These are phyloP conservation scores for Platysteira castanea DNA, from an alignment of 2,113 vertebrate species.

Conservation along the genomic window DNA sequence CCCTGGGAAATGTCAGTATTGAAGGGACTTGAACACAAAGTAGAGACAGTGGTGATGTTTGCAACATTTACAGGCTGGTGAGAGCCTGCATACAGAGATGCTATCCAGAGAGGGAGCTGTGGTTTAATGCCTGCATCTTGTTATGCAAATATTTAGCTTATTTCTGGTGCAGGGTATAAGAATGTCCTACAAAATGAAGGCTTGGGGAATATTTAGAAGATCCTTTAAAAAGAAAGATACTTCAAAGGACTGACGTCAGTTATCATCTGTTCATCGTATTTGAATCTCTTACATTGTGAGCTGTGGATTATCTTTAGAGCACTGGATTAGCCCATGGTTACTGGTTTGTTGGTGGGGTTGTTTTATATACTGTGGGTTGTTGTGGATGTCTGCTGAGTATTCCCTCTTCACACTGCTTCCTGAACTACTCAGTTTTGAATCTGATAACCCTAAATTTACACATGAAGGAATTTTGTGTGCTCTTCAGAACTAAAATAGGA, in stretches of 20 bases:
- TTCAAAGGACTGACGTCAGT: not conserved
- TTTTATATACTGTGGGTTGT: not conserved
- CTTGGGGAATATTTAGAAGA: not conserved
- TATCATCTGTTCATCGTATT: not conserved
- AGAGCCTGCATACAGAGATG: not conserved
- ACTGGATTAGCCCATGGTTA: not conserved
- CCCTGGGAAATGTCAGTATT: not conserved
- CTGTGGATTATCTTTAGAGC: not conserved
- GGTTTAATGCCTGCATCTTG: not conserved
- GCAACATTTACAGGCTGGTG: rapidly evolving
- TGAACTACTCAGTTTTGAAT: not conserved
- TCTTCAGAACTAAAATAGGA: not conserved
- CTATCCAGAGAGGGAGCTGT: not conserved
- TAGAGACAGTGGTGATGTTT: not conserved
- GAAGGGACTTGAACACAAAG: not conserved
- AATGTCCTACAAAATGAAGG: not conserved
- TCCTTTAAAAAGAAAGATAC: not conserved
- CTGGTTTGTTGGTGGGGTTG: not conserved
- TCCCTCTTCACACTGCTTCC: not conserved
- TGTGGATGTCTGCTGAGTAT: not conserved
- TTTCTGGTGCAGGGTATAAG: not conserved
- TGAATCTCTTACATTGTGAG: not conserved
- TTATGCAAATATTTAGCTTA: not conserved
- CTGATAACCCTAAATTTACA: not conserved
- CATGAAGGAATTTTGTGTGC: not conserved